A percentile compares a stretch with the other conserved stretches of the same genome.
Conservation (phyloP, 2,113 vertebrate genomes). For the Trichechus manatus region DNA sequence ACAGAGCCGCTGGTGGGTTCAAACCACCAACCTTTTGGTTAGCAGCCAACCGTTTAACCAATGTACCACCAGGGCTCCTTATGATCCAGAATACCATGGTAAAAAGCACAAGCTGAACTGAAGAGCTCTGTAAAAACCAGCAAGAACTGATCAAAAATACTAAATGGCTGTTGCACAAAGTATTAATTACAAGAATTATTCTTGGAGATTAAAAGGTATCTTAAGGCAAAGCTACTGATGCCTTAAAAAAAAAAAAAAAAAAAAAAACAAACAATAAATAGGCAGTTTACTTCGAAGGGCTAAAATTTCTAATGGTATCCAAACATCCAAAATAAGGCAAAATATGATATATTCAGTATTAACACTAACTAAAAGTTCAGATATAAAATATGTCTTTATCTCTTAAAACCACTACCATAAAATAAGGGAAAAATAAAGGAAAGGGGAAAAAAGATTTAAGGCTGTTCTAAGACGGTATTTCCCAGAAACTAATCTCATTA, state of each 20-base stretch:
- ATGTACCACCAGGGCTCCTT: background rate
- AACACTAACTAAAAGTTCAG: conserved; percentile 17
- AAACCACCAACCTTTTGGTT: background rate
- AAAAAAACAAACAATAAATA: background rate
- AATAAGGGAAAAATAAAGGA: conserved; percentile 40
- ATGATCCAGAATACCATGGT: background rate
- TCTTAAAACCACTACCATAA: conserved; percentile 44
- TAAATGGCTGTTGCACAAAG: conserved; percentile 1
- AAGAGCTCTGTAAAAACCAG: background rate
- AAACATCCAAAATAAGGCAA: conserved; percentile 48
- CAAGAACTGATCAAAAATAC: conserved; percentile 31
- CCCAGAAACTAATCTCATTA: conserved; percentile 28
- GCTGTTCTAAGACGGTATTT: background rate
- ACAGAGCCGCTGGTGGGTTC: background rate
- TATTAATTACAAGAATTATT: conserved; percentile 42
- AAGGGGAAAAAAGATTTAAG: conserved; percentile 32
- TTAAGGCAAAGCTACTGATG: background rate
- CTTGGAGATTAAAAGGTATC: conserved; percentile 49
- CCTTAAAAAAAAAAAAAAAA: background rate
- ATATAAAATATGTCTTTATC: background rate
- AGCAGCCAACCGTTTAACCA: background rate
- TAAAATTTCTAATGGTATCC: conserved; percentile 48
- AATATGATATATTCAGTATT: background rate
- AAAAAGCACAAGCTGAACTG: conserved; percentile 12
- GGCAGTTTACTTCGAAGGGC: conserved; percentile 9